Evolutionary conservation across 23 tunicate genomes (phyloP).

Genomic region (Styela clava): DNA sequence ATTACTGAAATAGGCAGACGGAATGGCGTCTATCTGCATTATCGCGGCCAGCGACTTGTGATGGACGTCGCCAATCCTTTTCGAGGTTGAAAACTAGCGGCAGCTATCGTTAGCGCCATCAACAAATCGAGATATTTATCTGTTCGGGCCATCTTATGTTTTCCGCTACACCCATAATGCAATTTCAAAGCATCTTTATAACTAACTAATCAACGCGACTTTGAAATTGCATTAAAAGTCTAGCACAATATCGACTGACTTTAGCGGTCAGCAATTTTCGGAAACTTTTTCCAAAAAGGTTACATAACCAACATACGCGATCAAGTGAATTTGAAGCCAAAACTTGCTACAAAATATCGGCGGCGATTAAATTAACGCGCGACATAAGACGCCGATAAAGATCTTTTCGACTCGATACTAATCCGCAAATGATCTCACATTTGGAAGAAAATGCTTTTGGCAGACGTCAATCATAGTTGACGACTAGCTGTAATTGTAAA

Average conservation of each 20-base stretch:
- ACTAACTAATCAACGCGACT: no score
- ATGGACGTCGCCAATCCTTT: slow-evolving; percentile 1
- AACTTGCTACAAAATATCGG: neutral
- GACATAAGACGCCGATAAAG: slow-evolving; percentile 29
- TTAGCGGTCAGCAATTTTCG: no score
- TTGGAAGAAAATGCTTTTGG: slow-evolving; percentile 6
- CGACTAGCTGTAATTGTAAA: no score
- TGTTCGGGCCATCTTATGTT: neutral
- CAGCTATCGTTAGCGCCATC: slow-evolving; percentile 6
- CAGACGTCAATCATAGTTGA: slow-evolving; percentile 1
- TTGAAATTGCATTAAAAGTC: no score
- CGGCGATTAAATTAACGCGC: slow-evolving; percentile 25
- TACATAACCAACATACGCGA: no score
- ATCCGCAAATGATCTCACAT: slow-evolving; percentile 25
- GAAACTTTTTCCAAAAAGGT: no score
- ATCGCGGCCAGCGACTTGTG: slow-evolving; percentile 17
- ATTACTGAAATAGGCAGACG: slow-evolving; percentile 22
- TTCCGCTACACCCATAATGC: no score
- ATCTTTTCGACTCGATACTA: slow-evolving; percentile 19
- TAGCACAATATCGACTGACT: no score
- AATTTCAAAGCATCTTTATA: no score
- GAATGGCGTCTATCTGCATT: slow-evolving; percentile 17
- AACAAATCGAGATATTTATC: neutral
- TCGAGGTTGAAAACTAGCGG: neutral
- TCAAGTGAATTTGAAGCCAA: neutral